Conservation (phyloP, 2,113 vertebrate genomes). For the Rhynchomys soricoides region DNA sequence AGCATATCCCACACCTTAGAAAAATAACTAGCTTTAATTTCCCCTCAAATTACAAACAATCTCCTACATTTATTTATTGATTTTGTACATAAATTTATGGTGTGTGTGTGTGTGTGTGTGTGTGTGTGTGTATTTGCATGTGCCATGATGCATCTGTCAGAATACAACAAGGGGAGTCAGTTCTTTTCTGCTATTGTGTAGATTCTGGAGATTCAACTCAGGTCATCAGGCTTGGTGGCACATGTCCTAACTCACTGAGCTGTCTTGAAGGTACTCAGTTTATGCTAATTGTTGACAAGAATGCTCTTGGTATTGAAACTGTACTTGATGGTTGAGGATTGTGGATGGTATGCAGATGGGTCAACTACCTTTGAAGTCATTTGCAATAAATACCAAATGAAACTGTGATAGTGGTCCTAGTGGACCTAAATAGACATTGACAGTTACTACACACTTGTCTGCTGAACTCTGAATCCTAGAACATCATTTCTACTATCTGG, state of each 20-base stretch:
- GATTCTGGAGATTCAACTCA: too few relatives aligned
- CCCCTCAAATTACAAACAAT: background rate
- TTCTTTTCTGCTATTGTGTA: background rate
- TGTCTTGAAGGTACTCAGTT: too few relatives aligned
- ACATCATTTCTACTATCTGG: background rate
- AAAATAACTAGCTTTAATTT: conserved; percentile 5
- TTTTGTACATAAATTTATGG: background rate
- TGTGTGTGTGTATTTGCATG: background rate
- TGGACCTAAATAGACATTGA: background rate
- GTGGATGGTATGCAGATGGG: background rate
- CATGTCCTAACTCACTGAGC: background rate
- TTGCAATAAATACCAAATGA: background rate
- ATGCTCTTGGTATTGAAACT: background rate
- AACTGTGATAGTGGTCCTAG: background rate
- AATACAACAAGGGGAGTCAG: background rate
- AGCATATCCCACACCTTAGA: background rate
- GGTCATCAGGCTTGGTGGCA: background rate
- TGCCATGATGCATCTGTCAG: background rate
- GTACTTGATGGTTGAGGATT: background rate
- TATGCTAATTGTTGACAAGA: background rate
- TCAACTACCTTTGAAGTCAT: background rate
- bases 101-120: background rate
- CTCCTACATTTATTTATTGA: background rate
- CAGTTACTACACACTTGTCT: background rate
- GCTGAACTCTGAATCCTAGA: background rate